Percentiles rank a stretch among this genome's conserved stretches.
These are phyloP conservation scores for Nesogale talazaci DNA, from an alignment of 2,113 vertebrate genomes.

Conservation along the genomic window DNA sequence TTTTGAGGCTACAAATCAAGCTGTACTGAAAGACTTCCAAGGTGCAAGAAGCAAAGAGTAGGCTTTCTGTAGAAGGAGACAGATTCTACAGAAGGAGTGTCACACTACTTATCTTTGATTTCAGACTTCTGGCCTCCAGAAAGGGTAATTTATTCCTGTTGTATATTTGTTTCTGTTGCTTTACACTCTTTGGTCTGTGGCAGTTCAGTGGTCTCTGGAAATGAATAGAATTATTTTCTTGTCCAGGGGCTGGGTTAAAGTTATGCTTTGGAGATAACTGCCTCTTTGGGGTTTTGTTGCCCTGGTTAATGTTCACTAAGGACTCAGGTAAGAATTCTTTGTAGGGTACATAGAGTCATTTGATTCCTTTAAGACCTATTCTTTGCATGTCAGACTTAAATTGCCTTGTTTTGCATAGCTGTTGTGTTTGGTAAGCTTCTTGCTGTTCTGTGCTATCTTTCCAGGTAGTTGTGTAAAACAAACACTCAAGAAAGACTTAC, in stretches of 20 bases:
- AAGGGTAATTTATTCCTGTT: background rate
- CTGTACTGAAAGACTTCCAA: background rate
- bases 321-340: background rate
- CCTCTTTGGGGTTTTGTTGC: constrained; percentile 14
- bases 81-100: background rate
- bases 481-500: background rate
- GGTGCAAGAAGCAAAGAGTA: background rate
- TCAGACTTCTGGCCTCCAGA: background rate
- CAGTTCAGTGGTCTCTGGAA: background rate
- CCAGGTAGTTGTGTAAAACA: constrained; percentile 28
- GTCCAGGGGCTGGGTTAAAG: background rate
- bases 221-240: background rate
- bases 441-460: constrained; percentile 29
- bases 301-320: background rate
- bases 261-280: constrained; percentile 12
- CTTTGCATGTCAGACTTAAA: constrained; percentile 16
- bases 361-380: background rate
- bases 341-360: background rate
- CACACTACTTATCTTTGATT: background rate
- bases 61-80: background rate
- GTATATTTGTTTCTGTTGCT: background rate
- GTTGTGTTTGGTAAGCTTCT: background rate
- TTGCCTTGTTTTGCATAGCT: constrained; percentile 13
- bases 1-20: background rate
- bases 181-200: background rate